Percentiles rank a stretch among this genome's conserved stretches.
Conservation (phyloP, 2,113 vertebrate species). For the Coreoperca whiteheadi region DNA sequence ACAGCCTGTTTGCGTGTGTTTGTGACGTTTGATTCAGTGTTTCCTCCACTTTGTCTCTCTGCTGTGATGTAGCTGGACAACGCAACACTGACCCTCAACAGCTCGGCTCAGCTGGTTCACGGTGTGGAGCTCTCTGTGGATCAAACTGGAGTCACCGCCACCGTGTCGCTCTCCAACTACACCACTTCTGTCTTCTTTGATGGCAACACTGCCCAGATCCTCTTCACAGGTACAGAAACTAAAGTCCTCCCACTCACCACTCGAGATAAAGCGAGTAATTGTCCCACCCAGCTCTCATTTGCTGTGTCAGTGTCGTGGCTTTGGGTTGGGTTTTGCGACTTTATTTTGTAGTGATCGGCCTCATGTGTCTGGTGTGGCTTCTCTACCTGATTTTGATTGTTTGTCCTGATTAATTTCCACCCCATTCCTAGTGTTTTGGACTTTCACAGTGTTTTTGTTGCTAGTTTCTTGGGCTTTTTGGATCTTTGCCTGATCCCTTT, state of each 20-base stretch:
- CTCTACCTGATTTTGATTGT: too few species aligned
- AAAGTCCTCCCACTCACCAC: background rate
- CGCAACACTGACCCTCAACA: background rate
- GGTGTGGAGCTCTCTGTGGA: slow-evolving; percentile 32
- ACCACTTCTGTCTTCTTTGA: slow-evolving; percentile 5
- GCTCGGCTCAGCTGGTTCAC: background rate
- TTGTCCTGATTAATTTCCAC: too few species aligned
- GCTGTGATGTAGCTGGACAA: background rate
- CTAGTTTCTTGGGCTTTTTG: too few species aligned
- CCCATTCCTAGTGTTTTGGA: too few species aligned
- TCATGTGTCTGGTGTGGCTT: too few species aligned
- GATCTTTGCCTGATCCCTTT: too few species aligned
- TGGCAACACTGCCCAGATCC: slow-evolving; percentile 14
- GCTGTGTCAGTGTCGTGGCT: too few species aligned
- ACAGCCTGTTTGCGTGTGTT: background rate
- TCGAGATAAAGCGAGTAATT: too few species aligned
- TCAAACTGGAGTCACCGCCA: slow-evolving; percentile 16
- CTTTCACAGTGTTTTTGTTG: too few species aligned
- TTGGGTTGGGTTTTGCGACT: too few species aligned
- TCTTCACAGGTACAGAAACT: background rate
- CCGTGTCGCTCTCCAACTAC: fast-evolving
- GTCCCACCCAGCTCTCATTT: background rate
- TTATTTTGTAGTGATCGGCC: too few species aligned
- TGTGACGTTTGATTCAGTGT: background rate
- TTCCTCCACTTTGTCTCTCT: background rate